Base-by-base conservation (phyloP, 2,113 vertebrate species). In the Myrmecophaga tridactyla region DNA sequence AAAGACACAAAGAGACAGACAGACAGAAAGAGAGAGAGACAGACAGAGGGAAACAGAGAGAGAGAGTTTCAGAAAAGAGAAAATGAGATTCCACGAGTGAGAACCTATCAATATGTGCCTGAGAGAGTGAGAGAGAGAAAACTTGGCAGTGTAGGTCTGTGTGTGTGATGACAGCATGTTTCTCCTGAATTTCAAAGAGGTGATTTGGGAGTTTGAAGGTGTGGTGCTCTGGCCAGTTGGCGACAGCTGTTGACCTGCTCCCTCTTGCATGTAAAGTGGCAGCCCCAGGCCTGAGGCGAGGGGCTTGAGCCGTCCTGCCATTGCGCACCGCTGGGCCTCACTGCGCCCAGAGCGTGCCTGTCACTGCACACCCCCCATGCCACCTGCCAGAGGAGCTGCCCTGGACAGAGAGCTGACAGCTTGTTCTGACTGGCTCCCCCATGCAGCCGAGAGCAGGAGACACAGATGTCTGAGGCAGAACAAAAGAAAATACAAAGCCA, bases 221-320 rank as follows among this genome's bases (percentile, higher is more conserved):
- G 93, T 94, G 94, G 95, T 95, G 90, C 77, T 90, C 90, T 94
- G 95, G 92, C 78, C 86, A 27, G 41, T 93, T 90, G 36, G 96
- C 72, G 90, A 96, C 96, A 98, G 97, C 97, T 97, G 98, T 63
- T 87, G 96, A 82, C 84, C 78, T 69, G 86, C 29, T 96, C 70
- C 84, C 92, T 95, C 96, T 94, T 76, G 96, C 96, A 96, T 96
- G 86, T 39, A 72, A 96, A 97, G 95, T 72, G 89, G 90, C 36
- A 27, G 27, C 36, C 67, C 95, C 75, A 94, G 73, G 72, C 20
- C 88, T 41, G 4, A 87, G 73, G 94, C 14, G 2, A 92, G 95
- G 70, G 46, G 69, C 92, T 76, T 27, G 2, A 77, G 95, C 88
- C 95, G 88, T 96, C 88, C 89, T 27, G 91, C 87, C 96, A 97